Percentiles rank a stretch among this genome's conserved stretches.
Evolutionary conservation across 2,888 invertebrate species (phyloP).

Genomic region (Parnassius orleans): DNA sequence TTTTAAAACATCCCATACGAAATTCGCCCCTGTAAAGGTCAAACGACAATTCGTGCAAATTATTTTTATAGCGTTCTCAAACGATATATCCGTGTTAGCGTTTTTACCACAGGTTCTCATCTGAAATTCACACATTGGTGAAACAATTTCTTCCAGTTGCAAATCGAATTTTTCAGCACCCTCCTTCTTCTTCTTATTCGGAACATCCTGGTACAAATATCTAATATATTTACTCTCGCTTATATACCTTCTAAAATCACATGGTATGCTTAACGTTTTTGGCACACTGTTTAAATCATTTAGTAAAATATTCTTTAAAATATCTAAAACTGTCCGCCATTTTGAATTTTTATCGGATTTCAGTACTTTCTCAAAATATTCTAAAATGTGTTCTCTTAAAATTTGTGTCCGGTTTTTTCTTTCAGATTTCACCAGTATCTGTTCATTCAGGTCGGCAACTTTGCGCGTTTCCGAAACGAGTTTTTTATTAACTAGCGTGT

Average conservation of each 20-base stretch:
- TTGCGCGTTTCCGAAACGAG: slow-evolving; percentile 7
- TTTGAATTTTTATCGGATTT: background rate
- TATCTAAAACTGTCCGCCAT: slow-evolving; percentile 4
- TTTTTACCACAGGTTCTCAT: slow-evolving; percentile 21
- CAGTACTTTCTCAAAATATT: background rate
- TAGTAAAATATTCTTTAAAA: slow-evolving; percentile 2
- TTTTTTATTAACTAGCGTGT: slow-evolving; percentile 44
- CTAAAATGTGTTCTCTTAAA: background rate
- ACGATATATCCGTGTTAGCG: background rate
- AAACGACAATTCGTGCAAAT: slow-evolving; percentile 46
- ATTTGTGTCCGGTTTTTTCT: background rate
- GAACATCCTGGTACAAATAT: slow-evolving; percentile 43
- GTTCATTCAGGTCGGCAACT: background rate
- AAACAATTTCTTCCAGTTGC: slow-evolving; percentile 49
- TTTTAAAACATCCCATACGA: slow-evolving; percentile 31
- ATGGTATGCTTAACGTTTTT: background rate
- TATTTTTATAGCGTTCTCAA: slow-evolving; percentile 34
- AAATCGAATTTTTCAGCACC: slow-evolving; percentile 43
- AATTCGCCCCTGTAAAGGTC: slow-evolving; percentile 31
- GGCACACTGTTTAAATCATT: slow-evolving; percentile 9
- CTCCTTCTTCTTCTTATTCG: background rate
- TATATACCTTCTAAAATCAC: slow-evolving; percentile 30
- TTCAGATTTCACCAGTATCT: slow-evolving; percentile 9
- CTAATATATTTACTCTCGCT: slow-evolving; percentile 50
- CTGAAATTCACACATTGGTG: slow-evolving; percentile 38